phyloP scores from a whole-genome alignment of 2,113 vertebrate genomes.

The Cryptoleucopteryx plumbea region DNA sequence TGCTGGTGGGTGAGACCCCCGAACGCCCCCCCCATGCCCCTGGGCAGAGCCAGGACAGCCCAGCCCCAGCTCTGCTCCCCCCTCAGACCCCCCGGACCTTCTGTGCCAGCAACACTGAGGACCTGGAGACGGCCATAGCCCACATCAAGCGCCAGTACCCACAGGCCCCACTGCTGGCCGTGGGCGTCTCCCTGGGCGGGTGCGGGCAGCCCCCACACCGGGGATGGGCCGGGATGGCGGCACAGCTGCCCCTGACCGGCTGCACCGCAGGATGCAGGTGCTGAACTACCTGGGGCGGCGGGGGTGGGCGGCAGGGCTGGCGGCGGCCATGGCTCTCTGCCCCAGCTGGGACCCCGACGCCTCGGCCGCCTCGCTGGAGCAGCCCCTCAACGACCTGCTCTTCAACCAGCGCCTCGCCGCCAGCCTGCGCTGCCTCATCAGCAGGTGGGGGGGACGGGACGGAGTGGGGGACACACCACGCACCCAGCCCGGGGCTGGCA shows the following conservation, averaged over 20 bases:
- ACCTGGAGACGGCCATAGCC: neutral
- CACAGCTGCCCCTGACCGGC: neutral
- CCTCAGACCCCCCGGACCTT: slow-evolving; percentile 78
- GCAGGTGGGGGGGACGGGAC: neutral
- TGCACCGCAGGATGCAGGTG: neutral
- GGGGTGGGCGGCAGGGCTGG: neutral
- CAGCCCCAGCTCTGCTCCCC: neutral
- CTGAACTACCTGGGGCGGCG: neutral
- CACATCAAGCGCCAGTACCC: neutral
- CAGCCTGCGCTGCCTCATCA: neutral
- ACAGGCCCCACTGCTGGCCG: neutral
- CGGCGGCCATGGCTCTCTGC: neutral
- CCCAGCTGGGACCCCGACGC: neutral
- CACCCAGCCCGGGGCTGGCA: too few species aligned
- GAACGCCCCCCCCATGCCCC: too few species aligned
- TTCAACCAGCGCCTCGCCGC: neutral
- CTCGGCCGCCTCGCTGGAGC: neutral
- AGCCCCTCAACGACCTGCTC: neutral
- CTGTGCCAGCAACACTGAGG: slow-evolving; percentile 78
- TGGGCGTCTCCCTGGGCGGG: neutral
- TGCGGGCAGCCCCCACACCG: neutral
- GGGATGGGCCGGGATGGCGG: too few species aligned
- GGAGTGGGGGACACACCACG: too few species aligned
- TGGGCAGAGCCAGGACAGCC: neutral
- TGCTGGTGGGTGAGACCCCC: neutral